These are phyloP conservation scores for Leucoptera coffeella DNA, from an alignment of 2,888 invertebrate genomes.

Conservation along the genomic window DNA sequence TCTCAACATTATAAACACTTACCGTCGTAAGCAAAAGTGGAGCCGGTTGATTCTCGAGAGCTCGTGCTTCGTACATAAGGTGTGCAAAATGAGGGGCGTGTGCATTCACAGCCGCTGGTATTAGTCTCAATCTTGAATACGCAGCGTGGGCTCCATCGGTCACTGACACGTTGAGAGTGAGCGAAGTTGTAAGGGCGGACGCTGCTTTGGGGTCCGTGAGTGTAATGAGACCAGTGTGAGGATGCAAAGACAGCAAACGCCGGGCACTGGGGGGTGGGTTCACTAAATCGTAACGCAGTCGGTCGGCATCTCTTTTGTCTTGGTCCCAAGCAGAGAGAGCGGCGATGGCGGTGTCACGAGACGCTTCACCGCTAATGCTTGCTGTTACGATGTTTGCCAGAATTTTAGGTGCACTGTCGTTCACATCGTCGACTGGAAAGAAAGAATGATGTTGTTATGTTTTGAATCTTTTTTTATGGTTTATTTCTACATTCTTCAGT, in stretches of 20 bases:
- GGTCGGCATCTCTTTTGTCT: slow-evolving; percentile 70
- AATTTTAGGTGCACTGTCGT: slow-evolving; percentile 85
- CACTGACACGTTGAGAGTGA: slow-evolving; percentile 81
- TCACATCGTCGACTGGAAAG: slow-evolving; percentile 76
- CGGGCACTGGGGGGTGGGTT: slow-evolving; percentile 23
- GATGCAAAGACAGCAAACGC: slow-evolving; percentile 12
- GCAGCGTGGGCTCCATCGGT: slow-evolving; percentile 93
- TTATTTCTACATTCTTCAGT: too few species aligned
- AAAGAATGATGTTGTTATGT: too few species aligned
- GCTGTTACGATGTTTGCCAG: slow-evolving; percentile 76
- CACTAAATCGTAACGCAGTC: slow-evolving; percentile 75
- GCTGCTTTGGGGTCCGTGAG: slow-evolving; percentile 68
- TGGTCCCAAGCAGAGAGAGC: slow-evolving; percentile 85
- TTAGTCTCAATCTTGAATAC: slow-evolving; percentile 75
- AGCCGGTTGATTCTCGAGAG: slow-evolving; percentile 73
- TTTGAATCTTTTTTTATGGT: too few species aligned
- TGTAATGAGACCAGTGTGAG: slow-evolving; percentile 53
- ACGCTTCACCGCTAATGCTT: slow-evolving; percentile 72
- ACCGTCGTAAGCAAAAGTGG: slow-evolving; percentile 70
- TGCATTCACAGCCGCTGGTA: slow-evolving; percentile 71
- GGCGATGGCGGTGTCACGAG: slow-evolving; percentile 81
- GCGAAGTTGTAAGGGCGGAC: slow-evolving; percentile 29
- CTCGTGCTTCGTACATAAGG: slow-evolving; percentile 69
- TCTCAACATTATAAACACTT: slow-evolving; percentile 5
- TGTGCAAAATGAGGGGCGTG: slow-evolving; percentile 75